Base-by-base conservation (phyloP, 2,888 invertebrate species). In the Leptinotarsa rubiginosa region DNA sequence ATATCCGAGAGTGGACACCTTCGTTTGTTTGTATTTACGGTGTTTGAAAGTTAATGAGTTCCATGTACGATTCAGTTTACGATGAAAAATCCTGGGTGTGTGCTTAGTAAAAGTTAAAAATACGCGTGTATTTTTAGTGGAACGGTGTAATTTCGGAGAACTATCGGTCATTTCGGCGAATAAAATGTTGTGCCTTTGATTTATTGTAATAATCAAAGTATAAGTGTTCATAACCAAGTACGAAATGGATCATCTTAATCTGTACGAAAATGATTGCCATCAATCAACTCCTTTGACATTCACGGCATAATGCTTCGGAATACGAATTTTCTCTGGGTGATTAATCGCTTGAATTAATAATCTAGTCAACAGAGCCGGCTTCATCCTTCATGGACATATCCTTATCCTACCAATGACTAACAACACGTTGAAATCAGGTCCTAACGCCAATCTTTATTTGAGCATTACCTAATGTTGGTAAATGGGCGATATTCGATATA, bases 21-120 rank as follows among this genome's bases (percentile, higher is more conserved):
- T 56, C 54, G 52, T 22, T 54, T 47, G 54, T 69, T 69, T 41
- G 31, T 69, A 18, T 54, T 18, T 47, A 62, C 47, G 31, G 69
- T 15, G 69, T 41, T 62, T 31, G 62, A 62, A 62, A 62, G 62
- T 62, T 56, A 20, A 22, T 25, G 4, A 15, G 16, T 2, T 13
- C 62, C 31, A n/a, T 62, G 62, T n/a, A 15, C 16, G 62, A 31
- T 16, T 62, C n/a, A n/a, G 62, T 41, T 7, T 31, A 18, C 62
- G 31, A 31, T 41, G 62, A 62, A 62, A 62, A 62, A 62, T 31
- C 31, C n/a, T 16, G n/a, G 16, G 13, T 16, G 62, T 62, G 31
- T 25, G 62, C 25, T 25, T 62, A 31, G 62, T 62, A n/a, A 62
- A 41, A 41, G 62, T 62, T 62, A 62, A n/a, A 62, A 62, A 62